Evolutionary conservation across 2,797 vertebrate genomes (phyloP), one percentile per base, ranked within the genome.

Genomic region (Poeciliopsis infans): DNA sequence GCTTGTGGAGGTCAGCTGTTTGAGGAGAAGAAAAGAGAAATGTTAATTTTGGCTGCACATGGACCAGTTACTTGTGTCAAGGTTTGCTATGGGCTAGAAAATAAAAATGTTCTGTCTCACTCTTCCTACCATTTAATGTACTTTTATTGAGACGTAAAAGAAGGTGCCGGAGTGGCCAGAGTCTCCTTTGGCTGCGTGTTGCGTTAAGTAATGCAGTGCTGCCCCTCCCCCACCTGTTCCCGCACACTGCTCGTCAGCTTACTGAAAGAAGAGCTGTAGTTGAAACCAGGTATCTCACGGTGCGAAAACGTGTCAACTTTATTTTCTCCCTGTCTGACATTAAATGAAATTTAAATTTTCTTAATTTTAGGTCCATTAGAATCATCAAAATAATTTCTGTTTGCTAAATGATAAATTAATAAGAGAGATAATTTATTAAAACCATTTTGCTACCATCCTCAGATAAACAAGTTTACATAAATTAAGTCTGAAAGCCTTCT

Each of bases 21-120:
- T 36, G 71, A 72, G 25, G 25, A 85, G 78, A 76, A 59, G 43
- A 16, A 45, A 78, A 78, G 41, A 47, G 55, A 79, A 76, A 49
- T 28, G 76, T 80, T 0, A 43, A 46, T 68, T 72, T 39, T 39
- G 1, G 6, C 71, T 46, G 7, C 41, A 16, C 13, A 28, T 28
- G 11, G 12, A 2, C 25, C 13, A 13, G 3, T 70, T 16, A 18
- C 41, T 70, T 28, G 68, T 18, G 6, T 46, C 41, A 43, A 69
- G 23, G 66, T 69, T n/a, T n/a, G 23, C 23, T 39, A 69, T n/a
- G 61, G 61, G 33, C 18, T 25, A 68, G 5, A 23, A 41, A 41
- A 11, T 16, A 23, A 66, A 23, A 39, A 41, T 41, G 16, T 68
- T 41, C 20, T 11, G 64, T 41, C 36, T 39, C 64, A 12, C 64